Base-by-base conservation (phyloP, 2,797 vertebrate genomes). In the Catharus ustulatus region DNA sequence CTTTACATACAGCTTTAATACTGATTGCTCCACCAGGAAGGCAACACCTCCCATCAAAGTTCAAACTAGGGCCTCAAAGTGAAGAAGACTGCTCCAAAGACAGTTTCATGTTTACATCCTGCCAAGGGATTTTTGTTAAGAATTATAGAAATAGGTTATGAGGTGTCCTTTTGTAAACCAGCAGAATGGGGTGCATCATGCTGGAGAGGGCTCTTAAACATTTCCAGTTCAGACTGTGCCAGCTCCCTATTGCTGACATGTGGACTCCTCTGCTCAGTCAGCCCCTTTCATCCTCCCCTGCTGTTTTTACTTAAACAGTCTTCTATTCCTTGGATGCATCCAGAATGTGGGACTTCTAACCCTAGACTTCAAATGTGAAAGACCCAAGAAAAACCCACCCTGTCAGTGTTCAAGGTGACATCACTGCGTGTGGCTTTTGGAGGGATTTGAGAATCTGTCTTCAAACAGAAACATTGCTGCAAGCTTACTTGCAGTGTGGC, bases 401-500 rank as follows among this genome's bases (percentile, higher is more conserved):
- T 90, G 83, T 76, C 73, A 90, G 19, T 73, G 36, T 79, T 90
- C 85, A 91, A 88, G 87, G 85, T 94, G 91, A 94, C 87, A 90
- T 91, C 90, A 94, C 36, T 59, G 30, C 43, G 1, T 94, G 77
- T 73, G 90, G 94, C 36, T 95, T 96, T 88, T 88, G 79, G 87
- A 91, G 4, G 30, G 66, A 75, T 81, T 94, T 91, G 51, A 84
- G 85, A 84, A 69, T 78, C 51, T 52, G 3, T 76, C 76, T 94
- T 95, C 94, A 94, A 94, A 90, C 43, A 66, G 91, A 90, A 95
- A 93, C 79, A 88, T 66, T 88, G 62, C 85, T 94, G 54, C 62
- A 81, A 93, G 85, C 62, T 94, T 88, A 81, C 62, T 90, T 1
- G 1, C 54, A 81, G 85, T 73, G 69, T 84, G 69, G 94, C 83